Conservation (phyloP, 1,140 invertebrate species). For the Aphis craccivora region DNA sequence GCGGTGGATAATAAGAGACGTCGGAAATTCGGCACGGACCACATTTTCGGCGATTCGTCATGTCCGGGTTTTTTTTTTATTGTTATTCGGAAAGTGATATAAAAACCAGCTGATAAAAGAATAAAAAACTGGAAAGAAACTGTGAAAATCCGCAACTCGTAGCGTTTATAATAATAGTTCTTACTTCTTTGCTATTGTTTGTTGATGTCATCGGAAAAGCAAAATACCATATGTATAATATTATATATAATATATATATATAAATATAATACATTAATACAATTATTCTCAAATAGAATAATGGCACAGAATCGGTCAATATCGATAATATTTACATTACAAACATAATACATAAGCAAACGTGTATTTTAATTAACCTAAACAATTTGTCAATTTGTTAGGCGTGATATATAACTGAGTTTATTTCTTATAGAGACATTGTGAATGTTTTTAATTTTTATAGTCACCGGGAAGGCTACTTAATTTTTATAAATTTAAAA, state of each 20-base stretch:
- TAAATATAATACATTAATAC: background rate
- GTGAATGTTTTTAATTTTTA: too few species aligned
- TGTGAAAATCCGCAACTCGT: background rate
- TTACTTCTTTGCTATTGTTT: background rate
- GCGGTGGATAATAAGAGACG: background rate
- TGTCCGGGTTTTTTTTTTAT: background rate
- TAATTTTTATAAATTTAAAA: too few species aligned
- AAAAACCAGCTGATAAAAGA: background rate
- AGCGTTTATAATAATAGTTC: background rate
- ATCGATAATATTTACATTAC: background rate
- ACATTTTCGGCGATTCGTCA: slow-evolving; percentile 35
- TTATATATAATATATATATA: background rate
- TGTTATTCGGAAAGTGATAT: background rate
- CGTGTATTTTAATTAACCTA: background rate
- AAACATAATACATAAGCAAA: background rate
- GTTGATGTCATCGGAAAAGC: background rate
- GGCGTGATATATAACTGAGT: too few species aligned
- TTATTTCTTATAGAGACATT: too few species aligned
- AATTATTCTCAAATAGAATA: background rate
- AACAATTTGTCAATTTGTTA: background rate
- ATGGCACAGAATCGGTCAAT: background rate
- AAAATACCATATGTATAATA: background rate
- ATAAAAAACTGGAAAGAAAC: background rate
- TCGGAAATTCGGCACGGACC: slow-evolving; percentile 10
- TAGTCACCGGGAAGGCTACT: too few species aligned